Base-by-base conservation (phyloP, 37 sponge, comb jelly and placozoan genomes). In the Amphimedon queenslandica region DNA sequence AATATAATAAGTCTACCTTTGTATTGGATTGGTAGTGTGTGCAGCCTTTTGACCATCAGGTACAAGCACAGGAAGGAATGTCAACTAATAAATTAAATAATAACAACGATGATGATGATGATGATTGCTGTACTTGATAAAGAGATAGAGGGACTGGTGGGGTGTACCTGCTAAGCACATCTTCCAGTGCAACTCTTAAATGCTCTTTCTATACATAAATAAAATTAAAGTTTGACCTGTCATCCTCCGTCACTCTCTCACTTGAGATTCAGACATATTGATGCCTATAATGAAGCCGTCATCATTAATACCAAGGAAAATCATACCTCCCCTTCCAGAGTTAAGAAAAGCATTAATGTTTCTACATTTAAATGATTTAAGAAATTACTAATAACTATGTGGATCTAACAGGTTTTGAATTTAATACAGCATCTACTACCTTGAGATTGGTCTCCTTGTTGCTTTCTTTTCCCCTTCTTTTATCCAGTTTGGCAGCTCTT, bases 321-420 rank as follows among this genome's bases (percentile, higher is more conserved):
- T 79, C 25, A 53, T 66, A 0, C 90, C 90, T 23, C 90, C 90
- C 36, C 57, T 58, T 2, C 90, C 90, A 58, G 86, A 75, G 64
- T 89, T 89, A n/a, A 89, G 67, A 51, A 89, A 89, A 0, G 81
- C 90, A 66, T 84, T 83, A 6, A 89, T 23, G 20, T 73, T 57
- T 58, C 90, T 89, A 37, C 0, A 77, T 23, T 1, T 41, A 6
- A 69, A 41, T n/a, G n/a, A n/a, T n/a, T n/a, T n/a, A n/a, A n/a
- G n/a, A n/a, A n/a, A n/a, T n/a, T n/a, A n/a, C n/a, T n/a, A n/a
- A n/a, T n/a, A 3, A 2, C 2, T 37, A 6, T 5, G 25, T 37
- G 43, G 25, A n/a, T 10, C n/a, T 28, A 61, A 61, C 21, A 24
- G 10, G 10, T 6, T 24, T 37, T 36, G 11, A 20, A 31, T 27